Evolutionary conservation across 37 sponge, comb jelly and placozoan genomes (phyloP).

Genomic region (Theonella swinhoei): DNA sequence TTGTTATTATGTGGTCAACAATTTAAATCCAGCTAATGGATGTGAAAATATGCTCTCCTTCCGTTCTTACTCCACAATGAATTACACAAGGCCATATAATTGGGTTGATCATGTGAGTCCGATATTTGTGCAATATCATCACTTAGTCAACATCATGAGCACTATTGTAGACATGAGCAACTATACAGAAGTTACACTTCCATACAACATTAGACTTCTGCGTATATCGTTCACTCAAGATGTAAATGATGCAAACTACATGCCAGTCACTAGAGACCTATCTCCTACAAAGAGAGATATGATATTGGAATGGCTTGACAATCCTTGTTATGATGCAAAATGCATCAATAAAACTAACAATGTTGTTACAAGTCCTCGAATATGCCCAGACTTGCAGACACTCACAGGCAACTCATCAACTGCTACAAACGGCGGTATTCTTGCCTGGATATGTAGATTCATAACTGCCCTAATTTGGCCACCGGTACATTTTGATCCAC

Average conservation of each 20-base stretch:
- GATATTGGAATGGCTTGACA: slow-evolving; percentile 50
- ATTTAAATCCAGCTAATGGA: too few species aligned
- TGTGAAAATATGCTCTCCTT: slow-evolving; percentile 14
- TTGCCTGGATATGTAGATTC: not conserved
- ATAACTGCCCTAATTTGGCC: not conserved
- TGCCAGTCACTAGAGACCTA: slow-evolving; percentile 63
- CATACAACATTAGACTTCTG: slow-evolving; percentile 9
- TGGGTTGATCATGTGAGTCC: slow-evolving; percentile 39
- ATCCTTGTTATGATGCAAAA: slow-evolving; percentile 8
- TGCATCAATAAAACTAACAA: too few species aligned
- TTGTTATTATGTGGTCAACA: slow-evolving; percentile 2
- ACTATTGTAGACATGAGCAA: slow-evolving; percentile 25
- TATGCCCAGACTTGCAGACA: too few species aligned
- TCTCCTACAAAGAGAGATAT: slow-evolving; percentile 38
- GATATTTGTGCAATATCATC: slow-evolving; percentile 44
- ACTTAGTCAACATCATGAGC: slow-evolving; percentile 13
- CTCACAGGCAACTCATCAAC: too few species aligned
- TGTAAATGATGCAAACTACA: slow-evolving; percentile 34
- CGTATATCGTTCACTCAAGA: not conserved
- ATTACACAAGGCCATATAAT: not conserved
- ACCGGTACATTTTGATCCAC: too few species aligned
- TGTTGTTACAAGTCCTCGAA: too few species aligned
- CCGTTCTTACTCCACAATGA: not conserved
- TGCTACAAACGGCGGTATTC: not conserved
- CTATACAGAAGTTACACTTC: slow-evolving; percentile 27